Evolutionary conservation across 2,888 invertebrate species (phyloP), one percentile per base, ranked within the genome.

Genomic region (Protonemura montana): DNA sequence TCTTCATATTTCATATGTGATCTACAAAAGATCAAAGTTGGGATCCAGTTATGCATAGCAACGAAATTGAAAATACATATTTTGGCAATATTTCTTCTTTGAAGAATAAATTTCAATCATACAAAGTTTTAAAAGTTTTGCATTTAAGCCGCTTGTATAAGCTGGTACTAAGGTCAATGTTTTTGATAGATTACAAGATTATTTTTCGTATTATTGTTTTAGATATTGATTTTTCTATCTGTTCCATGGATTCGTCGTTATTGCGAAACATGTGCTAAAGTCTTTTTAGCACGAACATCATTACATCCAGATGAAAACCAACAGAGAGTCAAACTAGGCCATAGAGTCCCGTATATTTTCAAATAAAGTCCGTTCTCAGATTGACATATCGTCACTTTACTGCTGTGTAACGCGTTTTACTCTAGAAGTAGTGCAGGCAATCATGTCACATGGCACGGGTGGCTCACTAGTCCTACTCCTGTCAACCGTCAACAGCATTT

Each of bases 51-150:
- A 59, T 21, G 59, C n/a, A 21, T 59, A 10, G 59, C 7, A 59
- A 59, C 59, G 59, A 59, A 59, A 59, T 59, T 59, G 59, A 59
- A 59, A 59, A 59, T 59, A 59, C 21, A 59, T 59, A 59, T 59
- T 59, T 59, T 2, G 59, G 59, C 13, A 59, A 59, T 59, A 10
- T 59, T 59, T 59, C 59, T 21, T 59, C 13, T 59, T 59, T 59
- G 13, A 59, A 21, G 21, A 10, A 59, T 13, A 59, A 59, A 59
- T 59, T 59, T 59, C 59, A 59, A 59, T 59, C 59, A 59, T 59
- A 21, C 59, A 2, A 21, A 59, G 6, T 59, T 59, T 59, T 59
- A 59, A 59, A 59, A 2, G 59, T 59, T 59, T 7, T 10, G 59
- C 13, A 59, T 59, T 59, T 59, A 59, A 21, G 13, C 21, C 59